Conservation (phyloP, 2,797 vertebrate species). For the Eulemur rubriventer region DNA sequence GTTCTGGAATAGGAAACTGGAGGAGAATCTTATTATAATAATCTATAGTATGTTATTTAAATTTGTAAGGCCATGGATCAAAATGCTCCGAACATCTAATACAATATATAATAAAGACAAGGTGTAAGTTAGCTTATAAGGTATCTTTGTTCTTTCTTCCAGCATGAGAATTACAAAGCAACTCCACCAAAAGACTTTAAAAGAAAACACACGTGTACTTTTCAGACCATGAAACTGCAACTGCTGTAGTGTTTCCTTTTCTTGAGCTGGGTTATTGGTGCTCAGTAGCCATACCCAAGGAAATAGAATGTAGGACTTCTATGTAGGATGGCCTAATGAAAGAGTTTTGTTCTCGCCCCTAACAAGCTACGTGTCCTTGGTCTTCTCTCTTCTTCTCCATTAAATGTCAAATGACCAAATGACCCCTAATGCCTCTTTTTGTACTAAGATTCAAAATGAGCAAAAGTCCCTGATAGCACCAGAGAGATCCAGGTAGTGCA, state of each 20-base stretch:
- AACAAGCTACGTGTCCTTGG: not conserved
- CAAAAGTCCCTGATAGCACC: not conserved
- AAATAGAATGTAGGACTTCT: not conserved
- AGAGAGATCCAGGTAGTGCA: conserved; percentile 9
- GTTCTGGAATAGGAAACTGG: not conserved
- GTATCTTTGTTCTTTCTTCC: not conserved
- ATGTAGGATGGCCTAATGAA: not conserved
- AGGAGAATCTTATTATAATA: not conserved
- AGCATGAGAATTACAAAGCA: not conserved
- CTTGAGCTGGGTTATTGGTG: not conserved
- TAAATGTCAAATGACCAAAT: not conserved
- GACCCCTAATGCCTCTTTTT: not conserved
- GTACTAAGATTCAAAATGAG: conserved; percentile 20
- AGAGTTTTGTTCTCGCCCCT: not conserved
- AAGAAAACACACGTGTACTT: not conserved
- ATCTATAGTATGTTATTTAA: not conserved
- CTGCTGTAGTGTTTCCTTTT: not conserved
- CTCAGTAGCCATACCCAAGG: not conserved
- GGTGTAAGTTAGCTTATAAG: not conserved
- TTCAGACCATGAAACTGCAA: not conserved
- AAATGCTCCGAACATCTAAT: not conserved
- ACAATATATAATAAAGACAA: not conserved
- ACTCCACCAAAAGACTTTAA: not conserved
- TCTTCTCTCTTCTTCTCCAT: not conserved
- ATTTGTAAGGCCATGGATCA: not conserved